Percentiles rank a stretch among this genome's conserved stretches.
These are phyloP conservation scores for Scaptodrosophila lebanonensis DNA, from an alignment of 1,140 invertebrate genomes.

Conservation along the genomic window DNA sequence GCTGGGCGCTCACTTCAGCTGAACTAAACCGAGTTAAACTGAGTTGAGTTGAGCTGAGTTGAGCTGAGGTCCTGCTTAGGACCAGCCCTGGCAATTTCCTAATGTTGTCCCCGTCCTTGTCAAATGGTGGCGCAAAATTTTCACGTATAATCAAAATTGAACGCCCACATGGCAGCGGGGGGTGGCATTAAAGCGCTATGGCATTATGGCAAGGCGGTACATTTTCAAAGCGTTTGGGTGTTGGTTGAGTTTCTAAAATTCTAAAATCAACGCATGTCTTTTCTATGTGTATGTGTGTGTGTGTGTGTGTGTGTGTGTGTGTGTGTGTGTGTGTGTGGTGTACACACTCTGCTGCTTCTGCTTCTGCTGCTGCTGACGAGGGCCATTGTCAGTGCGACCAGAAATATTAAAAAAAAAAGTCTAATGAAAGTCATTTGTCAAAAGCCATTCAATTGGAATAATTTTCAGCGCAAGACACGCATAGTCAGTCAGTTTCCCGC, in stretches of 20 bases:
- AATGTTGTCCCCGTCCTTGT: no score
- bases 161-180: slow-evolving; percentile 3
- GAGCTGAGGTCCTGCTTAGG: no score
- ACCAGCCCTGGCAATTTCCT: no score
- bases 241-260: no score
- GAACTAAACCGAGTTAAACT: no score
- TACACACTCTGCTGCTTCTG: no score
- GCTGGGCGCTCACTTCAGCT: background rate
- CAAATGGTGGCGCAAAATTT: slow-evolving; percentile 1
- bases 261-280: background rate
- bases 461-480: slow-evolving; percentile 21
- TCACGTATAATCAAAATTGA: background rate
- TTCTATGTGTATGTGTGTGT: no score
- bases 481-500: slow-evolving; percentile 15
- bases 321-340: background rate
- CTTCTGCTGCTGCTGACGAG: no score
- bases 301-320: background rate
- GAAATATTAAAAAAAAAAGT: background rate
- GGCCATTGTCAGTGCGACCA: background rate
- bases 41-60: no score
- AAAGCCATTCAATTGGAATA: slow-evolving; percentile 37
- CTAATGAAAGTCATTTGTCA: slow-evolving; percentile 58
- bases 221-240: background rate
- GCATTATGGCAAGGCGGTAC: background rate
- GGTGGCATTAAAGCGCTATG: no score